Conservation (phyloP, 2,888 invertebrate genomes). For the Mycalesis mineus region DNA sequence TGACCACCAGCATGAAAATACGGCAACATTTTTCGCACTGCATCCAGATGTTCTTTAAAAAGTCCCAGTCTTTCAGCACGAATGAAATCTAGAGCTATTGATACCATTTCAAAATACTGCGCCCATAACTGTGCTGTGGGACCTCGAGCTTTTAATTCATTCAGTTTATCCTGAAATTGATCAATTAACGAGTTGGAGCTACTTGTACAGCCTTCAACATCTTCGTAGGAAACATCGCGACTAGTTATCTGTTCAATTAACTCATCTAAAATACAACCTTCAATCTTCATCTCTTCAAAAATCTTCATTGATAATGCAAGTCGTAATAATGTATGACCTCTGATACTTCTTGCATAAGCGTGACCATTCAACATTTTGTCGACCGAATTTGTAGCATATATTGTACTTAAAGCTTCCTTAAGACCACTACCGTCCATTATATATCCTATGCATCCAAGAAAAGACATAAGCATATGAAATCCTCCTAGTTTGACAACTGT, state of each 20-base stretch:
- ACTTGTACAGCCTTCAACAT: conserved; percentile 34
- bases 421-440: too few relatives aligned
- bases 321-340: conserved; percentile 18
- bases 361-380: conserved; percentile 43
- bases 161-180: conserved; percentile 32
- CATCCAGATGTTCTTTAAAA: conserved; percentile 38
- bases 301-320: conserved; percentile 35
- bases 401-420: too few relatives aligned
- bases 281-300: conserved; percentile 36
- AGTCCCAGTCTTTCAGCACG: conserved; percentile 19
- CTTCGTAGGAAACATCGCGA: conserved; percentile 37
- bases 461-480: conserved; percentile 45
- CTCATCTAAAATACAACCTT: conserved; percentile 33
- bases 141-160: conserved; percentile 31
- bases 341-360: conserved; percentile 29
- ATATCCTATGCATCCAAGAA: too few relatives aligned
- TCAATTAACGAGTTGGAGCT: conserved; percentile 28
- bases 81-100: conserved; percentile 34
- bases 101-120: conserved; percentile 43
- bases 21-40: too few relatives aligned
- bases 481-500: conserved; percentile 35
- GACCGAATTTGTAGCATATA: conserved; percentile 39
- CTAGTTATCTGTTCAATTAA: conserved; percentile 36
- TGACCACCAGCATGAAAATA: conserved; percentile 44
- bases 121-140: conserved; percentile 38